Conservation (phyloP, 1,140 invertebrate species). For the Microplitis mediator region DNA sequence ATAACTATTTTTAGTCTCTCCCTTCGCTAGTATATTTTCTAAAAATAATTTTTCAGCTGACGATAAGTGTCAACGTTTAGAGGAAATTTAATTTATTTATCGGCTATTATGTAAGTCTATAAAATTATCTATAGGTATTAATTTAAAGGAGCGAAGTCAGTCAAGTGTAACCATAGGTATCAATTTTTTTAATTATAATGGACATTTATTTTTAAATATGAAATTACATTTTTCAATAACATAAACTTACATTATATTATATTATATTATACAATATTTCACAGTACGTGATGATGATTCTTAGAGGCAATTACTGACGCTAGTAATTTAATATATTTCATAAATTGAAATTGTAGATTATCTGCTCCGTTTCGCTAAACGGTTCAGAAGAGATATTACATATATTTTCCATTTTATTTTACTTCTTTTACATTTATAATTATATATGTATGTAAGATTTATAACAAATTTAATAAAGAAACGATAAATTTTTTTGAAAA, state of each 20-base stretch:
- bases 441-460: neutral
- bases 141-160: neutral
- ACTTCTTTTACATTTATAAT: conserved; percentile 10
- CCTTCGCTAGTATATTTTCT: too few relatives aligned
- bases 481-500: too few relatives aligned
- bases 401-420: neutral
- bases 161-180: neutral
- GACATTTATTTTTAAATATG: conserved; percentile 54
- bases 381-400: neutral
- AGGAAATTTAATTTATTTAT: too few relatives aligned
- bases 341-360: neutral
- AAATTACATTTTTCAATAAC: conserved; percentile 57
- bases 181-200: conserved; percentile 39
- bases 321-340: neutral
- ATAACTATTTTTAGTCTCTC: too few relatives aligned
- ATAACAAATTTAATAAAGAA: neutral
- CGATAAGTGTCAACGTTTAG: too few relatives aligned
- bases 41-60: too few relatives aligned
- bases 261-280: conserved; percentile 59
- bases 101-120: too few relatives aligned
- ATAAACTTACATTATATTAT: conserved; percentile 38
- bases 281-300: conserved; percentile 41
- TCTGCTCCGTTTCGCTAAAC: conserved; percentile 1
- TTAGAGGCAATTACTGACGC: conserved; percentile 26
- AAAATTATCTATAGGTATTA: too few relatives aligned